phyloP scores from a whole-genome alignment of 2,888 invertebrate genomes.

The Epinotia bilunana region DNA sequence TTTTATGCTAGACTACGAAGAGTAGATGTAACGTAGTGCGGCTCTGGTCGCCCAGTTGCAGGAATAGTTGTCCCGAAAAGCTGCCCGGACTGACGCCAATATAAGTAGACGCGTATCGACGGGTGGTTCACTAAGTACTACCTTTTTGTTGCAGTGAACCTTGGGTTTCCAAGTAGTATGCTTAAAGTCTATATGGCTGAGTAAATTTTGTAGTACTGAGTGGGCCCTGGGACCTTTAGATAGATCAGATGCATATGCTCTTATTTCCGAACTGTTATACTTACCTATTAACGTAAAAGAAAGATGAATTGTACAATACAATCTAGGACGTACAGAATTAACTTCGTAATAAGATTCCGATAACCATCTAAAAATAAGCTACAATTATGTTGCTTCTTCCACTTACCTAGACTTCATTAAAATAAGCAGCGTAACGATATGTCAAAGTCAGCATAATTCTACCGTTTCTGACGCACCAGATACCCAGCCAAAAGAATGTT shows the following conservation, averaged over 20 bases:
- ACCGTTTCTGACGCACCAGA: conserved; percentile 33
- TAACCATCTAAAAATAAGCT: background rate
- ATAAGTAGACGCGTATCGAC: background rate
- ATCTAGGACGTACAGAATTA: background rate
- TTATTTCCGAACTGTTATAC: too few relatives aligned
- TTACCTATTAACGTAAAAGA: background rate
- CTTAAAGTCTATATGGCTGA: too few relatives aligned
- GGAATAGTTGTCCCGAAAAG: background rate
- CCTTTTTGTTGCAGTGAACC: too few relatives aligned
- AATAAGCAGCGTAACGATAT: conserved; percentile 28
- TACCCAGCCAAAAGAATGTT: conserved; percentile 27
- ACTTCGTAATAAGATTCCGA: conserved; percentile 2
- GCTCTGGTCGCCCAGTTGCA: background rate
- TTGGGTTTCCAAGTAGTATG: too few relatives aligned
- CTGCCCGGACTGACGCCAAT: background rate
- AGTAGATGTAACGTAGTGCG: too few relatives aligned
- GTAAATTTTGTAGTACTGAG: too few relatives aligned
- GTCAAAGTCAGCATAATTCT: conserved; percentile 37
- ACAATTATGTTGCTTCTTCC: background rate
- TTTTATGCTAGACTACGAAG: too few relatives aligned
- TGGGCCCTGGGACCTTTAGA: too few relatives aligned
- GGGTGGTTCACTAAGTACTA: background rate
- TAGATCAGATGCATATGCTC: too few relatives aligned
- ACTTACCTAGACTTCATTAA: background rate
- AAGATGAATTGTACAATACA: background rate